These are phyloP conservation scores for Chloroclystis v-ata DNA, from an alignment of 2,888 invertebrate genomes.

Conservation along the genomic window DNA sequence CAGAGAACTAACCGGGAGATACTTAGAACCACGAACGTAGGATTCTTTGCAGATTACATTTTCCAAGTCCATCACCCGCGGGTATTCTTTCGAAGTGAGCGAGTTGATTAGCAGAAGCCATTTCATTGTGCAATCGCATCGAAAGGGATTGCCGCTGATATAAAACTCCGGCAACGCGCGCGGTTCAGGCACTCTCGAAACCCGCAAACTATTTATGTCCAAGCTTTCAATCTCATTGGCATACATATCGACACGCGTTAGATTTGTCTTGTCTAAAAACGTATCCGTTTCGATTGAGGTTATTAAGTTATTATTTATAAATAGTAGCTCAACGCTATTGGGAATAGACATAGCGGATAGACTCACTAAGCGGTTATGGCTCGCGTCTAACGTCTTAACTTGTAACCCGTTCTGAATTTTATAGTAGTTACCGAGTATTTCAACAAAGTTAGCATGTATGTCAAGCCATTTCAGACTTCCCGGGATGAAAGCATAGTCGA, in stretches of 20 bases:
- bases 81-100: conserved; percentile 88
- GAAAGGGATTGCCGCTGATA: conserved; percentile 94
- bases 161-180: conserved; percentile 91
- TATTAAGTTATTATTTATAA: conserved; percentile 93
- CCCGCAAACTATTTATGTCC: conserved; percentile 87
- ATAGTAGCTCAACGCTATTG: conserved; percentile 89
- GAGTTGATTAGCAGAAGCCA: conserved; percentile 95
- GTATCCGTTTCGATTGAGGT: conserved; percentile 88
- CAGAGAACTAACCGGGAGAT: conserved; percentile 86
- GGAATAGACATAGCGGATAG: conserved; percentile 89
- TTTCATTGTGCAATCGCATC: conserved; percentile 97
- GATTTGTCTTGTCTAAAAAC: conserved; percentile 88
- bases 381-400: conserved; percentile 91
- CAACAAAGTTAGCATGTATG: conserved; percentile 92
- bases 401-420: conserved; percentile 87
- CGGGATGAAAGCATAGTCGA: conserved; percentile 94
- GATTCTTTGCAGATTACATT: conserved; percentile 92
- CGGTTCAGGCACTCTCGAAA: conserved; percentile 83
- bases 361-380: conserved; percentile 90
- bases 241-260: conserved; percentile 93
- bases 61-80: conserved; percentile 91
- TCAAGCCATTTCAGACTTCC: conserved; percentile 92
- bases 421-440: conserved; percentile 91
- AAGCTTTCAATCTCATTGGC: conserved; percentile 90
- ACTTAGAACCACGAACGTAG: conserved; percentile 87